Conservation (phyloP, 2,113 vertebrate species). For the Clupea harengus region DNA sequence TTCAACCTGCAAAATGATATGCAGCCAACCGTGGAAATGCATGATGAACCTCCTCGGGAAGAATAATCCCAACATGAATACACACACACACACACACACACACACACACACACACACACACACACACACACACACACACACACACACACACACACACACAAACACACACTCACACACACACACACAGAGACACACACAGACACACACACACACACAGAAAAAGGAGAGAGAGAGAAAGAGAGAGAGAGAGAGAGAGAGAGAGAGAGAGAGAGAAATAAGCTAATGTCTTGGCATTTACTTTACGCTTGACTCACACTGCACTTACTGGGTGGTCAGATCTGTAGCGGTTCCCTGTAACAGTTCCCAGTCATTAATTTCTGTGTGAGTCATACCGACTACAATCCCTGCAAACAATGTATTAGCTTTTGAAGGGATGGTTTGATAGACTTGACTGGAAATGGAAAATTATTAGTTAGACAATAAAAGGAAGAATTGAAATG, state of each 20-base stretch:
- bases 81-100: background rate
- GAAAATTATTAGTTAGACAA: background rate
- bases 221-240: background rate
- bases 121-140: background rate
- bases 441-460: background rate
- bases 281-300: background rate
- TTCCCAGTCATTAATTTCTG: background rate
- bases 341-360: background rate
- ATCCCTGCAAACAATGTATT: background rate
- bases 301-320: background rate
- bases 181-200: background rate
- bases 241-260: background rate
- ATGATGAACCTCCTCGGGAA: background rate
- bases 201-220: background rate
- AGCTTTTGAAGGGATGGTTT: background rate
- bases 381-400: background rate
- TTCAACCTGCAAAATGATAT: background rate
- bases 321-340: background rate
- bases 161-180: background rate
- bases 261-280: background rate
- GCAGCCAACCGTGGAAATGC: slow-evolving; percentile 7
- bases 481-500: background rate
- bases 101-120: background rate
- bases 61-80: background rate
- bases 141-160: background rate